A percentile compares a stretch with the other conserved stretches of the same genome.
Evolutionary conservation across 1,140 invertebrate genomes (phyloP).

Genomic region (Drosophila nebulosa): DNA sequence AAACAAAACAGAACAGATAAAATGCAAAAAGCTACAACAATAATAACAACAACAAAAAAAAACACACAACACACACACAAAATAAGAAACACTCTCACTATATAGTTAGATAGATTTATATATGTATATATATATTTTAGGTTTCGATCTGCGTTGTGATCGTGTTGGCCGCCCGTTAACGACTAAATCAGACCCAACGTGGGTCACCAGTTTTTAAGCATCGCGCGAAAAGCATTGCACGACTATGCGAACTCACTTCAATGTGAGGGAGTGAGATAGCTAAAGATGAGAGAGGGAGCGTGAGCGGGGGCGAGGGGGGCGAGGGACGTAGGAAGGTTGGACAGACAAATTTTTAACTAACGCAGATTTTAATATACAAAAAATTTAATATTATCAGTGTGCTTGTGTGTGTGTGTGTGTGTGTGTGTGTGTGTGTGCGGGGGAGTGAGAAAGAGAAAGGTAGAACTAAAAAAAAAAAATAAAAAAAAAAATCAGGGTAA

Average conservation of each 20-base stretch:
- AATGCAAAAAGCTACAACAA: background rate
- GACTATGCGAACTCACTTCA: constrained; percentile 8
- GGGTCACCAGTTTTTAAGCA: constrained; percentile 78
- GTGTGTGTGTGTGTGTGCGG: background rate
- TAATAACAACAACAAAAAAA: background rate
- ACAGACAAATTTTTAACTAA: constrained; percentile 5
- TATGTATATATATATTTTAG: constrained; percentile 12
- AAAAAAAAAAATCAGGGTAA: constrained; percentile 4
- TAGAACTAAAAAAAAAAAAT: background rate
- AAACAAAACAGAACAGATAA: background rate
- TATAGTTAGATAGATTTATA: background rate
- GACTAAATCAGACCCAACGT: constrained; percentile 73
- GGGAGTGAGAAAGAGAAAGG: background rate
- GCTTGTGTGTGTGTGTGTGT: background rate
- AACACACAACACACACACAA: background rate
- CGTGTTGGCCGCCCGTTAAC: constrained; percentile 80
- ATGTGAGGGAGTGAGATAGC: background rate
- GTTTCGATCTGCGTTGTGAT: constrained; percentile 63
- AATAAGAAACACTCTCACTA: background rate
- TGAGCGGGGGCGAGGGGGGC: background rate
- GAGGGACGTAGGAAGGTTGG: background rate
- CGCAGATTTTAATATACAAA: constrained; percentile 6
- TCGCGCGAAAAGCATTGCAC: constrained; percentile 56
- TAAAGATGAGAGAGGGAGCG: background rate
- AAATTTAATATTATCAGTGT: background rate